phyloP scores from a whole-genome alignment of 2,113 vertebrate species.

The Peromyscus maniculatus region DNA sequence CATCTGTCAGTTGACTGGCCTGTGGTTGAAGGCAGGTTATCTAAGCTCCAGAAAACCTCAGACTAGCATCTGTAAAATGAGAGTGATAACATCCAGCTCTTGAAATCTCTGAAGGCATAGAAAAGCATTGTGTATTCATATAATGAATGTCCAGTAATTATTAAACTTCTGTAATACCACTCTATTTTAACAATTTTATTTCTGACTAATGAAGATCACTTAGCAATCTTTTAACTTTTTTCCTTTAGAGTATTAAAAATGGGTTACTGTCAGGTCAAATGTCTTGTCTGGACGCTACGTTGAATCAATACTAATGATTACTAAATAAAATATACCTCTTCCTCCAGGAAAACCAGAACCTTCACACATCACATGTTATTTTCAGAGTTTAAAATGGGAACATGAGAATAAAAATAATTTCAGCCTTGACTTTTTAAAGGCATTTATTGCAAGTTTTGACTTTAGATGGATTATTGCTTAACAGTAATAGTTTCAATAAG shows the following conservation, averaged over 20 bases:
- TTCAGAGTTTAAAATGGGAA: slow-evolving; percentile 60
- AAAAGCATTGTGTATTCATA: slow-evolving; percentile 19
- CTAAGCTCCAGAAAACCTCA: slow-evolving; percentile 40
- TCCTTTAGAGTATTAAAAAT: slow-evolving; percentile 45
- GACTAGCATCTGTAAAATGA: slow-evolving; percentile 70
- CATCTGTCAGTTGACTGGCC: not conserved
- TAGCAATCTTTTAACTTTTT: slow-evolving; percentile 49
- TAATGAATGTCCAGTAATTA: slow-evolving; percentile 6
- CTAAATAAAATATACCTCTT: slow-evolving; percentile 52
- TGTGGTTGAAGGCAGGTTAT: not conserved
- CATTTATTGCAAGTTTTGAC: slow-evolving; percentile 54
- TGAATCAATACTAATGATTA: slow-evolving; percentile 46
- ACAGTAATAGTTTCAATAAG: slow-evolving; percentile 15
- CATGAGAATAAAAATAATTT: slow-evolving; percentile 50
- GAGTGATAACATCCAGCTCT: not conserved
- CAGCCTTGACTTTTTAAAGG: slow-evolving; percentile 49
- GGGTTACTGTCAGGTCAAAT: slow-evolving; percentile 44
- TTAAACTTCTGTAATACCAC: not conserved
- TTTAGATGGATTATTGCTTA: slow-evolving; percentile 32
- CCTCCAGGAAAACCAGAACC: slow-evolving; percentile 66
- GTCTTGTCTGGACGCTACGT: not conserved
- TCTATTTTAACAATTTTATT: slow-evolving; percentile 47
- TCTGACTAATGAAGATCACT: slow-evolving; percentile 20
- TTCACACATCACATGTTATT: slow-evolving; percentile 62
- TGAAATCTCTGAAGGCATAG: not conserved